A percentile compares a stretch with the other conserved stretches of the same genome.
Evolutionary conservation across 92 coral and sea anemone genomes (phyloP).

Genomic region (Phenganax subtilis): DNA sequence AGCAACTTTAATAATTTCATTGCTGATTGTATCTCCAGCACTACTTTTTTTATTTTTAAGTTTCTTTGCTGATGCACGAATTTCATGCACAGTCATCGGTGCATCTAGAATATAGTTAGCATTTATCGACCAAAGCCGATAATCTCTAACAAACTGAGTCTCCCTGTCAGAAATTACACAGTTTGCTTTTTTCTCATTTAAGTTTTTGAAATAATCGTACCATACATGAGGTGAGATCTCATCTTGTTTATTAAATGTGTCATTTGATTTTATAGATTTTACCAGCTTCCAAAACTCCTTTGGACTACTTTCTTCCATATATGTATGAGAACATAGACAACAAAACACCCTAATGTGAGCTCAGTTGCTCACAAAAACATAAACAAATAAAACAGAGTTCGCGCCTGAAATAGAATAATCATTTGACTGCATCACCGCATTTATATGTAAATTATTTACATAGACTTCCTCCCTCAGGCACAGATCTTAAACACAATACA

Average conservation of each 20-base stretch:
- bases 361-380: no score
- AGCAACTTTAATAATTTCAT: no score
- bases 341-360: no score
- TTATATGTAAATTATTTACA: no score
- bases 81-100: slow-evolving; percentile 27
- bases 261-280: slow-evolving; percentile 18
- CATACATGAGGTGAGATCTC: slow-evolving; percentile 22
- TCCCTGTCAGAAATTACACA: neutral
- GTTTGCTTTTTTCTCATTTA: slow-evolving; percentile 2
- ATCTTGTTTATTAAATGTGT: neutral
- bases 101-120: neutral
- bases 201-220: slow-evolving; percentile 9
- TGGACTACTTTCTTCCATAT: slow-evolving; percentile 25
- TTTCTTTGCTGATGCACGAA: slow-evolving; percentile 11
- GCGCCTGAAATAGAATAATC: no score
- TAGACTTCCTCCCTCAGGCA: no score
- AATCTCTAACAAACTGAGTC: slow-evolving; percentile 30
- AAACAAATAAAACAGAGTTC: no score
- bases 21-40: no score
- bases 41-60: no score
- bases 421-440: no score
- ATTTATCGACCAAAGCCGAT: slow-evolving; percentile 10
- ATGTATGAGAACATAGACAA: no score
- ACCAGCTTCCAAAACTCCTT: slow-evolving; percentile 44
- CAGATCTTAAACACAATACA: no score